Evolutionary conservation across 2,113 vertebrate genomes (phyloP), one percentile per base, ranked within the genome.

Genomic region (Ammodytes marinus): DNA sequence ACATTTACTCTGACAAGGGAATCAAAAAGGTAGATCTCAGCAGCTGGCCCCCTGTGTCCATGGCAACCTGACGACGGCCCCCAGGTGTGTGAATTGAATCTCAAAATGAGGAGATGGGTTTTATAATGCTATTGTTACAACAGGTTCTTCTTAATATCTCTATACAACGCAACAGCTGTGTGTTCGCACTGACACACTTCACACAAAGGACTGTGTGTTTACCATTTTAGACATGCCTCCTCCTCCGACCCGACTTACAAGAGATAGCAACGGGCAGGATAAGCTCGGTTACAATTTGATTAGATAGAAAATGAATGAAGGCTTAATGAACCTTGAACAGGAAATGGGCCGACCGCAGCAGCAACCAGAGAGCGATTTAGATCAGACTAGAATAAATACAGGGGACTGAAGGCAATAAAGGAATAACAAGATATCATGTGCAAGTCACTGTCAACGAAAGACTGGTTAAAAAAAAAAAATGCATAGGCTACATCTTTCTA

Each of bases 21-120:
- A 63, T 42, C 27, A 69, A 50, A 27, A 71, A 42, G 47, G 60
- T 49, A 55, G 42, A 47, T 52, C 78, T 52, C 17, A 47, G 74
- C 69, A 64, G 69, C 65, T 57, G 27, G 89, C 79, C 64, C n/a
- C 2, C 7, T 60, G 78, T 87, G 55, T 71, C 87, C 83, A 89
- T 82, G 75, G 83, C 68, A 84, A 89, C 89, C 64, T 37, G 65
- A 77, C 79, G 82, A 85, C 39, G 3, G 12, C 77, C 70, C 77
- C 70, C 14, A 4, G 54, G 58, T 47, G 35, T 27, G 27, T 63
- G 45, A 81, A 66, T 2, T 63, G 13, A 65, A 39, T 70, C 60
- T 68, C 27, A 69, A 74, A 59, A 83, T 69, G n/a, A 74, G 69
- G 76, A 52, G n/a, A 58, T 69, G 10, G 10, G 3, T 64, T 72